Evolutionary conservation across 2,888 invertebrate genomes (phyloP).

Genomic region (Adela reaumurella): DNA sequence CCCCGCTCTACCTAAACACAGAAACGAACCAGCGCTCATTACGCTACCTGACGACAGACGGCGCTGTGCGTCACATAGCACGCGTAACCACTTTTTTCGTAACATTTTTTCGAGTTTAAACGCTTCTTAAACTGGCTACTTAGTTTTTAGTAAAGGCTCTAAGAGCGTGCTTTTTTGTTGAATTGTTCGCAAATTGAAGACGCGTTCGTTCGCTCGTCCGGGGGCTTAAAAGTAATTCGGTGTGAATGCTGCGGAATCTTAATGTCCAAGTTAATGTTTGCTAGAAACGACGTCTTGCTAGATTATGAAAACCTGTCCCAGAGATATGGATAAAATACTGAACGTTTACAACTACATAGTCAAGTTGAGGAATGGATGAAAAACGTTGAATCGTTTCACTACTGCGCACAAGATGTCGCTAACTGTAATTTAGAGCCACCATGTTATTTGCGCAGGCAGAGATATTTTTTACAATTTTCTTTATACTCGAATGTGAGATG

Average conservation of each 20-base stretch:
- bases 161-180: background rate
- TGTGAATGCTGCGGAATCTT: background rate
- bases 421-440: too few relatives aligned
- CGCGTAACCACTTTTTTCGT: conserved; percentile 34
- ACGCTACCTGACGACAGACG: background rate
- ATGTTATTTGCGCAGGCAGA: too few relatives aligned
- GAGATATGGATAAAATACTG: too few relatives aligned
- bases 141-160: conserved; percentile 37
- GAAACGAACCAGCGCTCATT: background rate
- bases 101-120: conserved; percentile 38
- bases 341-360: too few relatives aligned
- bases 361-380: too few relatives aligned
- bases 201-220: background rate
- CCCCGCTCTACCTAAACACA: conserved; percentile 15
- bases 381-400: too few relatives aligned
- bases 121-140: conserved; percentile 45
- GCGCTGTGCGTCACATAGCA: conserved; percentile 13
- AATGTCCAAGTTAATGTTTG: background rate
- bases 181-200: background rate
- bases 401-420: too few relatives aligned
- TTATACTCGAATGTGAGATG: too few relatives aligned
- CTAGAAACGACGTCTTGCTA: background rate
- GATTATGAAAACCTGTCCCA: background rate
- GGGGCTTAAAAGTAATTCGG: background rate
- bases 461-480: too few relatives aligned